phyloP scores from a whole-genome alignment of 2,797 vertebrate genomes.

The Carapus acus region DNA sequence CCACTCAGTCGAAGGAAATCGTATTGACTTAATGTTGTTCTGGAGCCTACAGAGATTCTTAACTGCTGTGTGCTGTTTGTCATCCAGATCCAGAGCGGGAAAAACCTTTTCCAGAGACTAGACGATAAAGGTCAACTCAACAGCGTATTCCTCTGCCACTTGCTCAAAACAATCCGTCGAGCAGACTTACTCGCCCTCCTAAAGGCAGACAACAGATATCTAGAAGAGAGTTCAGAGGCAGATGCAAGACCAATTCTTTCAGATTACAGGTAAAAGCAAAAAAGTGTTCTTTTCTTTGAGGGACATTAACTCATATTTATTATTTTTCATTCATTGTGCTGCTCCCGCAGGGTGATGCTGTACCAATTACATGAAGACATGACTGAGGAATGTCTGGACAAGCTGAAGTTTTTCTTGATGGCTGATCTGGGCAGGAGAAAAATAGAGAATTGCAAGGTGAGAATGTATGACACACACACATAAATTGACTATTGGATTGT shows the following conservation, averaged over 20 bases:
- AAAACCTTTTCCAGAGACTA: constrained; percentile 58
- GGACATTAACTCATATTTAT: neutral
- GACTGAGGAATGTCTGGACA: constrained; percentile 38
- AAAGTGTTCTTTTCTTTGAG: no score
- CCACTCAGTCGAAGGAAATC: neutral
- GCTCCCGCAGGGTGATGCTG: constrained; percentile 65
- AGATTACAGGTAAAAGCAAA: constrained; percentile 61
- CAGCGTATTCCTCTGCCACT: constrained; percentile 47
- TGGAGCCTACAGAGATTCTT: neutral
- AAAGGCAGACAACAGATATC: constrained; percentile 8
- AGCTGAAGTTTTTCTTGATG: constrained; percentile 61
- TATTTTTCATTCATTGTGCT: neutral
- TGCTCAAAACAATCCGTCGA: constrained; percentile 62
- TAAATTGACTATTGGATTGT: no score
- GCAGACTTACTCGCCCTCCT: constrained; percentile 54
- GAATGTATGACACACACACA: constrained; percentile 18
- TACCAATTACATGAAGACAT: constrained; percentile 57
- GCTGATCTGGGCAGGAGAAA: constrained; percentile 35
- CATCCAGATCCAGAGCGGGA: constrained; percentile 55
- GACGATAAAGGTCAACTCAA: constrained; percentile 58
- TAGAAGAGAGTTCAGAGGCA: constrained; percentile 9
- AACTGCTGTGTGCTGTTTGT: constrained; percentile 2
- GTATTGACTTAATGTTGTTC: no score
- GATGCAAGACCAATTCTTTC: constrained; percentile 49
- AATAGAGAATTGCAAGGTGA: constrained; percentile 56